Conservation (phyloP, 1,140 invertebrate genomes). For the Hyles euphorbiae region DNA sequence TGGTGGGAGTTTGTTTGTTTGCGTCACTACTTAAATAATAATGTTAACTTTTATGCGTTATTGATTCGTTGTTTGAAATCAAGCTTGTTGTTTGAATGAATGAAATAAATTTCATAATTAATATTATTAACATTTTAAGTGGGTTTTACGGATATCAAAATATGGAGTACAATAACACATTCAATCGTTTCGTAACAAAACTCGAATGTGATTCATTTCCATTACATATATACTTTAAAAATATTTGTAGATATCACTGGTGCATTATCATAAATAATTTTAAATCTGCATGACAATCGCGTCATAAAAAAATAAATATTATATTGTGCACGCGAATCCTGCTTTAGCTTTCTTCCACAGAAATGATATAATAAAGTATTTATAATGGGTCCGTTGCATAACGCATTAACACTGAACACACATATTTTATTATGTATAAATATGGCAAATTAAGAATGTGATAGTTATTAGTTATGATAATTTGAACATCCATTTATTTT, state of each 20-base stretch:
- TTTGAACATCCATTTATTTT: not conserved
- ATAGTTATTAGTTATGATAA: not conserved
- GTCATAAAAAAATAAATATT: conserved; percentile 9
- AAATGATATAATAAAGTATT: conserved; percentile 26
- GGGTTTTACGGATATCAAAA: not conserved
- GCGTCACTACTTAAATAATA: no score
- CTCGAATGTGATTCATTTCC: not conserved
- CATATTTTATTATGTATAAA: conserved; percentile 22
- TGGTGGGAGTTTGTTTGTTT: not conserved
- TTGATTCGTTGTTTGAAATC: not conserved
- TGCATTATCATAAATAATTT: conserved; percentile 1
- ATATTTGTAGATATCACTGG: not conserved
- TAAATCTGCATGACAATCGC: not conserved
- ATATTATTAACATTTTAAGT: not conserved
- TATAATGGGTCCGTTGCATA: conserved; percentile 21
- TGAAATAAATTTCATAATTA: no score
- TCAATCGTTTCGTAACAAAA: not conserved
- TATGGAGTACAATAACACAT: not conserved
- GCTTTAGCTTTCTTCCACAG: conserved; percentile 17
- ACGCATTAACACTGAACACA: conserved; percentile 12
- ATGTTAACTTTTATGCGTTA: not conserved
- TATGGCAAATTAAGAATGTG: conserved; percentile 1
- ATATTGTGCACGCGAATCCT: not conserved
- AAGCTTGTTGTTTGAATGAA: no score
- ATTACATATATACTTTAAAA: no score